Evolutionary conservation across 2,797 vertebrate genomes (phyloP).

Genomic region (Anolis apletophallus): DNA sequence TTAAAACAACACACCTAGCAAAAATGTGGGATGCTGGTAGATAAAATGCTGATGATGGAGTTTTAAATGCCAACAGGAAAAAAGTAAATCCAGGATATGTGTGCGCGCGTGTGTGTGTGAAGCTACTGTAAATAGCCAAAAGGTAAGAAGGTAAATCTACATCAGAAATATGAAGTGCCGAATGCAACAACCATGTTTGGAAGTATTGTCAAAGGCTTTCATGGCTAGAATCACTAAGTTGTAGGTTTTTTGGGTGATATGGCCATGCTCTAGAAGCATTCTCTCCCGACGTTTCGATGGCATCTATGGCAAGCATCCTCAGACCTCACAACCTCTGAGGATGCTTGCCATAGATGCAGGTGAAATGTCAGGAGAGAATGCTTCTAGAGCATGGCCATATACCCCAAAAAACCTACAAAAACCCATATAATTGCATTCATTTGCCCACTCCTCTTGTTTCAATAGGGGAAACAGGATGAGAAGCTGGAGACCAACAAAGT

Average conservation of each 20-base stretch:
- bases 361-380: no score
- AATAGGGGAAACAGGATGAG: neutral
- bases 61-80: conserved; percentile 28
- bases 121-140: neutral
- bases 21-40: conserved; percentile 37
- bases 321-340: no score
- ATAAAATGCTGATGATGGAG: conserved; percentile 29
- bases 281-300: no score
- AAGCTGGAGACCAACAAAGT: neutral
- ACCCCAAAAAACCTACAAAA: no score
- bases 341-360: no score
- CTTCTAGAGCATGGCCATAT: no score
- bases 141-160: neutral
- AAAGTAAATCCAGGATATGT: conserved; percentile 30
- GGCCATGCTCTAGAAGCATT: no score
- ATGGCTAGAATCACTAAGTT: no score
- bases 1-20: conserved; percentile 52
- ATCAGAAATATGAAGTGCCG: neutral
- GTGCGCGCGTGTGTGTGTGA: neutral
- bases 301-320: no score
- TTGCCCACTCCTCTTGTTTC: neutral
- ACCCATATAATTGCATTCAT: no score
- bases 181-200: neutral
- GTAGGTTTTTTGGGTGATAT: no score
- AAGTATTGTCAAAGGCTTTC: no score